A percentile compares a stretch with the other conserved stretches of the same genome.
These are phyloP conservation scores for Eulacestoma nigropectus DNA, from an alignment of 2,113 vertebrate genomes.

Conservation along the genomic window DNA sequence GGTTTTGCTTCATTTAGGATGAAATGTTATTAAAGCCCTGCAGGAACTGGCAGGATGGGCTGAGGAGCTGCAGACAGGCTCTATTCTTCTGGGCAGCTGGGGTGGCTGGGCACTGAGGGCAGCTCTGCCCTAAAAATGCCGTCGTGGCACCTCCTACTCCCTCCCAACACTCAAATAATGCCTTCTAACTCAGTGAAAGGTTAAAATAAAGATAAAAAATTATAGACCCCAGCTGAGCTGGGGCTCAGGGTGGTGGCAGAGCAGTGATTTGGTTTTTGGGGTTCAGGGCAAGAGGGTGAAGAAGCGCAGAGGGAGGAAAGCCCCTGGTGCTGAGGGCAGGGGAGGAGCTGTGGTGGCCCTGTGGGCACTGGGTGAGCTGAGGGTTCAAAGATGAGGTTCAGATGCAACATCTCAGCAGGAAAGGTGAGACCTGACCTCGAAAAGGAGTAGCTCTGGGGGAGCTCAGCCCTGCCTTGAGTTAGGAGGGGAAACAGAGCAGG, in stretches of 20 bases:
- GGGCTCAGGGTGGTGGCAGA: background rate
- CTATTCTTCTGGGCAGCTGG: background rate
- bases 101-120: background rate
- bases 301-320: background rate
- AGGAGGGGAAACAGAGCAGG: background rate
- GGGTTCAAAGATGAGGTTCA: background rate
- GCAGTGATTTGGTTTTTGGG: background rate
- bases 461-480: background rate
- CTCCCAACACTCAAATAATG: background rate
- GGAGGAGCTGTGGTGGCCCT: background rate
- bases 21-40: background rate
- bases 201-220: background rate
- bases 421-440: background rate
- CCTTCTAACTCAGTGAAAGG: background rate
- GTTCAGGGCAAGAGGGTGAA: background rate
- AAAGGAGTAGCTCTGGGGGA: background rate
- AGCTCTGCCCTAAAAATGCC: background rate
- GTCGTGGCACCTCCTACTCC: background rate
- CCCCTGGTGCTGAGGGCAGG: background rate
- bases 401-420: background rate
- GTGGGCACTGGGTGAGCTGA: background rate
- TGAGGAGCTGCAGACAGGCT: background rate
- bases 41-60: background rate
- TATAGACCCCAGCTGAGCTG: background rate
- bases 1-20: background rate